These are phyloP conservation scores for Protonemura montana DNA, from an alignment of 2,888 invertebrate genomes.

Conservation along the genomic window DNA sequence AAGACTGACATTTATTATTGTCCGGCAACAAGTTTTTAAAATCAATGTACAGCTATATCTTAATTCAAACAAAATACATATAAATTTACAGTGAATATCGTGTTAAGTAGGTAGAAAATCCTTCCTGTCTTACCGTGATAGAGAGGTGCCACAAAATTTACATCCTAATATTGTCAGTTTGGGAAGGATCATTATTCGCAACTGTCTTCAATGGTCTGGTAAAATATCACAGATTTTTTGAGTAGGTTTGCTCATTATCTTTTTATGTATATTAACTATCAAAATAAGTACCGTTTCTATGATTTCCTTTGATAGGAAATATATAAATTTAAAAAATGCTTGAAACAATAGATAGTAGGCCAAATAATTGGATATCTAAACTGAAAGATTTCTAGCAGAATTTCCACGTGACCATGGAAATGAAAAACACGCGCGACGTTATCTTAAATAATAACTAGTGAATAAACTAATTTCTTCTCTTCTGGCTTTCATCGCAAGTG, in stretches of 20 bases:
- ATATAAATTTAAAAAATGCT: not conserved
- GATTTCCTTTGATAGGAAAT: not conserved
- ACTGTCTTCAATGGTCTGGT: conserved; percentile 12
- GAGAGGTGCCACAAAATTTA: conserved; percentile 12
- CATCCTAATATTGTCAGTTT: conserved; percentile 7
- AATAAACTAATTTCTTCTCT: no score
- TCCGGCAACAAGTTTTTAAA: no score
- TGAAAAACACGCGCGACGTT: no score
- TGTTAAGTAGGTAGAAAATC: no score
- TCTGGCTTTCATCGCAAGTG: no score
- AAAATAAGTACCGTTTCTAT: not conserved
- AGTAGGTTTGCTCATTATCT: conserved; percentile 2
- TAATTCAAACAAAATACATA: no score
- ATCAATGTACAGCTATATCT: no score
- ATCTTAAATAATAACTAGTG: no score
- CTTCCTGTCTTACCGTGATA: not conserved
- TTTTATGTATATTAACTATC: not conserved
- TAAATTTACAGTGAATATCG: no score
- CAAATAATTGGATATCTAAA: not conserved
- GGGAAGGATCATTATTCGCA: not conserved
- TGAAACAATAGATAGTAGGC: not conserved
- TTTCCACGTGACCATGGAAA: not conserved
- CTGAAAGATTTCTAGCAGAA: not conserved
- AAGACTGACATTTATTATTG: no score
- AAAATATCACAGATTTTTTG: not conserved